Evolutionary conservation across 2,113 vertebrate genomes (phyloP), one percentile per base, ranked within the genome.

Genomic region (Dasyurus viverrinus): DNA sequence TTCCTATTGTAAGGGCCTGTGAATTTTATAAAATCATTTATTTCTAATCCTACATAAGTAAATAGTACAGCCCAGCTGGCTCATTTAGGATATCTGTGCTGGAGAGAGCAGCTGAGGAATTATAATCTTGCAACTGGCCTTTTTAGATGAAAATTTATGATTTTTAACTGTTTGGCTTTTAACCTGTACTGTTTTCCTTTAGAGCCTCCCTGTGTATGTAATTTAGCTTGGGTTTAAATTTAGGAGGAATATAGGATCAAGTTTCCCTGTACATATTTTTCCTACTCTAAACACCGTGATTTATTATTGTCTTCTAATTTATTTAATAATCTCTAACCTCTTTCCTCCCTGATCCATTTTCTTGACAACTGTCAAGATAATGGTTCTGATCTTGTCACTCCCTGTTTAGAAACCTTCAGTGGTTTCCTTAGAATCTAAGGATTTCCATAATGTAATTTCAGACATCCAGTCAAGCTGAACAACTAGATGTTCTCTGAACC

Each of bases 101-200:
- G 92, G 93, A 91, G 54, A 92, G 89, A 19, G 53, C 11, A 94
- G 60, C 47, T 94, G 92, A 97, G 55, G 36, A 94, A 94, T 96
- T 60, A 96, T 60, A 95, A 96, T 84, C 94, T 97, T 95, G 94
- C 89, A 54, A 91, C 94, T 94, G 89, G 52, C 46, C 93, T 94
- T 95, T 95, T 92, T 94, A 84, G 57, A 96, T 84, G 96, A 96
- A 93, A 95, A 47, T 16, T 92, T 54, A 93, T 84, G 91, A 95
- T 96, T 96, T 94, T 53, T 95, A 93, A 76, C 27, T 93, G 48
- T 91, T 93, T 93, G 54, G 53, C 93, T 93, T 95, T 95, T 94
- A 95, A 93, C 92, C 47, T 92, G 94, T 89, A 54, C 90, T 47
- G 93, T 94, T 96, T 94, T 92, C 90, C 89, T 92, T 55, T 60